phyloP scores from a whole-genome alignment of 2,888 invertebrate genomes.

The Heliconius erato region DNA sequence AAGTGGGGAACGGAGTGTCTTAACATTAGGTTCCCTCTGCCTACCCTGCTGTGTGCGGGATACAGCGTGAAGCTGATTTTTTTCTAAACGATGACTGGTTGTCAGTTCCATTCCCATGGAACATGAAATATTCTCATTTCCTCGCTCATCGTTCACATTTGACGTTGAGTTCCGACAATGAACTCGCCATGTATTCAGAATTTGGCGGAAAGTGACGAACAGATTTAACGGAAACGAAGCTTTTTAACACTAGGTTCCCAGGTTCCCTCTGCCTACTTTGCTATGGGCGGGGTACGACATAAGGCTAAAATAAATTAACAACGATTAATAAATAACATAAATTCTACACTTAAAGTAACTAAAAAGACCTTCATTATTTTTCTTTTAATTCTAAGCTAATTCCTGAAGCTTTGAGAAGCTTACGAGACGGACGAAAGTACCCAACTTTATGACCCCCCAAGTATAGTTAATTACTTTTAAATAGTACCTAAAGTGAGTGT shows the following conservation, averaged over 20 bases:
- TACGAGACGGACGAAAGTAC: slow-evolving; percentile 1
- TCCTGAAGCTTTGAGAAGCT: slow-evolving; percentile 12
- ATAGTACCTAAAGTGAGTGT: slow-evolving; percentile 7
- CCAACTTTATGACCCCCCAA: slow-evolving; percentile 20
- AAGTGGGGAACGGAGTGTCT: too few species aligned
- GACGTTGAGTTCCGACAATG: not conserved
- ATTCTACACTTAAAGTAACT: not conserved
- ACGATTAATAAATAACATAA: not conserved
- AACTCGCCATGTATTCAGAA: not conserved
- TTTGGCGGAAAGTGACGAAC: too few species aligned
- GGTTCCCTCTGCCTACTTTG: too few species aligned
- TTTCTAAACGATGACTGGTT: too few species aligned
- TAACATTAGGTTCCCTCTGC: too few species aligned
- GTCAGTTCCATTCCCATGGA: too few species aligned
- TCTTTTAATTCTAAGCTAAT: slow-evolving; percentile 1
- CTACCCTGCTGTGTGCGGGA: too few species aligned
- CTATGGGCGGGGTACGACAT: too few species aligned
- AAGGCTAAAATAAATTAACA: too few species aligned
- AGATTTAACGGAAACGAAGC: too few species aligned
- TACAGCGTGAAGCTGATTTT: too few species aligned
- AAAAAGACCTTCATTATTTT: not conserved
- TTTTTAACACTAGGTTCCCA: too few species aligned
- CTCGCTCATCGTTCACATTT: not conserved
- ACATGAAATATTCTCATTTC: not conserved
- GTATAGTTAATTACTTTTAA: slow-evolving; percentile 15